Evolutionary conservation across 2,888 invertebrate species (phyloP), one percentile per base, ranked within the genome.

Genomic region (Dryomyza anilis): DNA sequence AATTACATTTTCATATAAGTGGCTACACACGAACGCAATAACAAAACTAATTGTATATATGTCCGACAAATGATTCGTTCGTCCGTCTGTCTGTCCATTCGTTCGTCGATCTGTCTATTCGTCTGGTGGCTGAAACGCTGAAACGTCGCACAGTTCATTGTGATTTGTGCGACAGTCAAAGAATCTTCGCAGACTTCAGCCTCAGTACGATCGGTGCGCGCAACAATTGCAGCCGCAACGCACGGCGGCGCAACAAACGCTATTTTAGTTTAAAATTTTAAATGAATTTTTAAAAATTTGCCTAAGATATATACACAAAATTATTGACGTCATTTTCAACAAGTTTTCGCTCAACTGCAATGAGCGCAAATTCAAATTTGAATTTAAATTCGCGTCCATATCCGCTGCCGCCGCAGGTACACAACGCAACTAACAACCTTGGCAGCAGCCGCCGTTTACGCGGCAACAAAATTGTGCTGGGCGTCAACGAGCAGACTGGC

Each of bases 401-500:
- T 61, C 58, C 73, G 30, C 64, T 78, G 64, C 76, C 78, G 10
- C 73, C 72, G 70, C 73, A 77, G 64, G 78, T 78, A 67, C 67
- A 59, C 57, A 12, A 63, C 63, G 8, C 36, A 43, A 46, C 33
- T 19, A 12, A 27, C 45, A 25, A 63, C 14, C n/a, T 29, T 10
- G 46, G 21, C 1, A 2, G n/a, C 43, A 23, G 43, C 25, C 14
- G 56, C 48, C 66, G 65, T 8, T 60, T 50, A 14, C 69, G 69
- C 14, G 14, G n/a, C n/a, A n/a, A n/a, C n/a, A 72, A 67, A 48
- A 63, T 80, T 43, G 77, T 79, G 2, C 72, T 83, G 64, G 83
- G 83, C 19, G 78, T 83, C 10, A 83, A 83, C 65, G 71, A 74
- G 65, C 78, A 76, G 48, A 83, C 81, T 19, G 83, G 83, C 39